Base-by-base conservation (phyloP, 1,140 invertebrate genomes). In the Drosophila elegans region DNA sequence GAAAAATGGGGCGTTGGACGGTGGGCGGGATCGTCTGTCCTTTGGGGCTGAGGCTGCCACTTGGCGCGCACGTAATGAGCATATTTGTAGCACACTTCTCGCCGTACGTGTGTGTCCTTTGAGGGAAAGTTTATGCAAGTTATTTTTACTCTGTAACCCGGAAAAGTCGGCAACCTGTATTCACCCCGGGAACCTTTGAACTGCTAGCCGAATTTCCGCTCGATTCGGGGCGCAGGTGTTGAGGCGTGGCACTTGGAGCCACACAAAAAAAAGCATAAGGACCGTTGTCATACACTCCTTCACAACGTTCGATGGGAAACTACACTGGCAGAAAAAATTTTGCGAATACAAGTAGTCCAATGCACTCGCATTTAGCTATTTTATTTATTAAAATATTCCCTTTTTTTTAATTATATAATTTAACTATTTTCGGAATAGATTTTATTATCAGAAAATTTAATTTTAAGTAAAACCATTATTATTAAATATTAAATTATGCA, bases 31-130 rank as follows among this genome's bases (percentile, higher is more conserved):
- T 1, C 34, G 27, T 42, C 11, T 32, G 41, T 27, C 51, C 54
- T 39, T 42, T 27, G 39, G 57, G 11, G 44, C 13, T 52, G 32
- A 36, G 16, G 16, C 71, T 75, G 80, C 59, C 80, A 83, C 62
- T 74, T 78, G 80, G 80, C 63, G 67, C 64, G 61, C 82, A 88
- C 82, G 82, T 86, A 88, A 86, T 86, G 82, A 86, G 82, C 82
- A 86, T 86, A 86, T 86, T 86, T 86, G 83, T 86, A 86, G 79
- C 82, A 86, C 85, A 88, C 83, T 86, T 86, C 54, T 76, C 62
- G 36, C 57, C 71, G 79, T 79, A 86, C 83, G 82, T 86, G 82
- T 52, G 55, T 61, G 78, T 88, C 82, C 78, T 85, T 88, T 88
- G 82, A 86, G 78, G 54, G 48, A 77, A 86, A 86, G 82, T 82